Evolutionary conservation across 2,797 vertebrate species (phyloP).

Genomic region (Toxotes lorentzi): DNA sequence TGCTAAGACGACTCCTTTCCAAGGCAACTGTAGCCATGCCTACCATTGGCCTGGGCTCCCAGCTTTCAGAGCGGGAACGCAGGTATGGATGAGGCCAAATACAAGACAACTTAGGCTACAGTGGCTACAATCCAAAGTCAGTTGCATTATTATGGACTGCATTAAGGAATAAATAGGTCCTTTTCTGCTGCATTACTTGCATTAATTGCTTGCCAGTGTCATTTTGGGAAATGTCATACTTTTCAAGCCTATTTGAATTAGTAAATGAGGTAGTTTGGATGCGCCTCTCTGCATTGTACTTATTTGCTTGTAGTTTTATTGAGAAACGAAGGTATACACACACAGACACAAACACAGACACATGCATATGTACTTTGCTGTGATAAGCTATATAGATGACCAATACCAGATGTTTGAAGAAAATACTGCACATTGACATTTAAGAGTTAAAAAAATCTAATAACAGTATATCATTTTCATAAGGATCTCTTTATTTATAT

Average conservation of each 20-base stretch:
- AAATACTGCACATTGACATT: not conserved
- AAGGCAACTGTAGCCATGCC: slow-evolving; percentile 84
- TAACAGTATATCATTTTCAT: not conserved
- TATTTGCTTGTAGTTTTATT: slow-evolving; percentile 60
- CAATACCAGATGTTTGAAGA: not conserved
- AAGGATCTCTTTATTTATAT: not conserved
- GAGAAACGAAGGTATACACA: slow-evolving; percentile 23
- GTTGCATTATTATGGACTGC: slow-evolving; percentile 47
- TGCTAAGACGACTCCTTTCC: slow-evolving; percentile 83
- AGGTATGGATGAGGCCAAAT: slow-evolving; percentile 81
- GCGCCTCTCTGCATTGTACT: slow-evolving; percentile 35
- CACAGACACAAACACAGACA: slow-evolving; percentile 12
- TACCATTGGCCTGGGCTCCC: slow-evolving; percentile 83
- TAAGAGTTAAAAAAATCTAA: not conserved
- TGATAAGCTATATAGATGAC: not conserved
- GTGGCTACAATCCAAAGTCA: slow-evolving; percentile 43
- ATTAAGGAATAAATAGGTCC: not conserved
- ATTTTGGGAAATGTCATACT: slow-evolving; percentile 13
- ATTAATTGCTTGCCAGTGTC: slow-evolving; percentile 27
- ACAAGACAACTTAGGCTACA: slow-evolving; percentile 22
- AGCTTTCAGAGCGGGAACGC: slow-evolving; percentile 82
- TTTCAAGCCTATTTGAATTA: slow-evolving; percentile 49
- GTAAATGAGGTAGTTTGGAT: slow-evolving; percentile 37
- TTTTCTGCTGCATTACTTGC: slow-evolving; percentile 32
- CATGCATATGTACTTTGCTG: slow-evolving; percentile 17